Conservation (phyloP, 2,113 vertebrate species). For the Sciurus niger region DNA sequence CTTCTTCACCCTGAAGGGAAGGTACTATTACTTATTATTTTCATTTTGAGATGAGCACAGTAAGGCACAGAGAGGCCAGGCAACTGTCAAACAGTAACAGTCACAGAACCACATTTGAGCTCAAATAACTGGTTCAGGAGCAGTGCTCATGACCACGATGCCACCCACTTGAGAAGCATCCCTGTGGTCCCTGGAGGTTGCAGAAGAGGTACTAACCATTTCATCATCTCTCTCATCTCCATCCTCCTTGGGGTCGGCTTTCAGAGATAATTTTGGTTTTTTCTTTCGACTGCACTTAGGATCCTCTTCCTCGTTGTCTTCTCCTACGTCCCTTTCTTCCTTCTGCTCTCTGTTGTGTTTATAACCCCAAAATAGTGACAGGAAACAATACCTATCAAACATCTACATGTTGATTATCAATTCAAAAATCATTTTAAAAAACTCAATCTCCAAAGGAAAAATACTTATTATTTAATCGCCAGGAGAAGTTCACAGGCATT, state of each 20-base stretch:
- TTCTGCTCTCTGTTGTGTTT: conserved; percentile 89
- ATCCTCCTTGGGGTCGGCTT: conserved; percentile 88
- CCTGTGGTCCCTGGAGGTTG: accelerated
- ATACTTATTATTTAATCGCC: conserved; percentile 62
- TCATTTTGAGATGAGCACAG: background rate
- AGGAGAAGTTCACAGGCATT: background rate
- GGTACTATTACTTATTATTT: background rate
- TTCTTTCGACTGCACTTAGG: conserved; percentile 90
- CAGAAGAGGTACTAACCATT: conserved; percentile 86
- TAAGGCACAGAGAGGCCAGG: background rate
- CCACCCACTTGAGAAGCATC: no score
- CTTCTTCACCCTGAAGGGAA: background rate
- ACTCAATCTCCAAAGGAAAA: background rate
- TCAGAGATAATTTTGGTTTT: conserved; percentile 87
- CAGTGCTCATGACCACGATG: accelerated
- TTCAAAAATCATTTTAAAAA: conserved; percentile 49
- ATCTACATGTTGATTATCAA: conserved; percentile 60
- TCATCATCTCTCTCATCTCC: conserved; percentile 88
- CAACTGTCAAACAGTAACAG: background rate
- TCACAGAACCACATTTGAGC: background rate
- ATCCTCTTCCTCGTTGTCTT: conserved; percentile 89
- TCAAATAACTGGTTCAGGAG: background rate
- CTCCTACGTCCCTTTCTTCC: conserved; percentile 85
- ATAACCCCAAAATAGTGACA: conserved; percentile 80
- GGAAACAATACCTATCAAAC: conserved; percentile 73